Evolutionary conservation across 2,888 invertebrate genomes (phyloP).

Genomic region (Coenonympha glycerion): DNA sequence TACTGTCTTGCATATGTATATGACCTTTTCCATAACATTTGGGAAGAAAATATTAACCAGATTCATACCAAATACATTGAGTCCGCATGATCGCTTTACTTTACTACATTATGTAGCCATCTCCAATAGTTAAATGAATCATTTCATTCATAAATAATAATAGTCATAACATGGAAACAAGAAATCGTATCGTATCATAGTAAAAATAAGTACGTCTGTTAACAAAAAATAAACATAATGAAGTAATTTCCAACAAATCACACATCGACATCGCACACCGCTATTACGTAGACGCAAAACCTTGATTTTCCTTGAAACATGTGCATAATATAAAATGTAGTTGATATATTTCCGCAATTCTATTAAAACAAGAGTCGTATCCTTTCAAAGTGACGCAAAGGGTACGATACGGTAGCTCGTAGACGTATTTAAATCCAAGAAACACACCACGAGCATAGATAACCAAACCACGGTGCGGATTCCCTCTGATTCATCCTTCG

Average conservation of each 20-base stretch:
- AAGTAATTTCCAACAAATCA: neutral
- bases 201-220: conserved; percentile 1
- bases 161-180: conserved; percentile 2
- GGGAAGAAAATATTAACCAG: too few relatives aligned
- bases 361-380: neutral
- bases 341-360: neutral
- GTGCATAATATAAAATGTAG: neutral
- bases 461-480: neutral
- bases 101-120: too few relatives aligned
- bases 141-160: conserved; percentile 9
- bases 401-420: neutral
- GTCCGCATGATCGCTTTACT: too few relatives aligned
- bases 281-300: conserved; percentile 29
- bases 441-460: neutral
- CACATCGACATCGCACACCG: too few relatives aligned
- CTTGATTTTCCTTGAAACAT: conserved; percentile 28
- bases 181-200: neutral
- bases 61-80: too few relatives aligned
- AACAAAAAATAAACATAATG: conserved; percentile 1
- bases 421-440: neutral
- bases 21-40: too few relatives aligned
- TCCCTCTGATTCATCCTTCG: neutral
- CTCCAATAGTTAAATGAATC: neutral
- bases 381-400: conserved; percentile 1
- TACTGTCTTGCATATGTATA: too few relatives aligned